These are phyloP conservation scores for Acanthosepion pharaonis DNA, from an alignment of 2,888 invertebrate species.

Conservation along the genomic window DNA sequence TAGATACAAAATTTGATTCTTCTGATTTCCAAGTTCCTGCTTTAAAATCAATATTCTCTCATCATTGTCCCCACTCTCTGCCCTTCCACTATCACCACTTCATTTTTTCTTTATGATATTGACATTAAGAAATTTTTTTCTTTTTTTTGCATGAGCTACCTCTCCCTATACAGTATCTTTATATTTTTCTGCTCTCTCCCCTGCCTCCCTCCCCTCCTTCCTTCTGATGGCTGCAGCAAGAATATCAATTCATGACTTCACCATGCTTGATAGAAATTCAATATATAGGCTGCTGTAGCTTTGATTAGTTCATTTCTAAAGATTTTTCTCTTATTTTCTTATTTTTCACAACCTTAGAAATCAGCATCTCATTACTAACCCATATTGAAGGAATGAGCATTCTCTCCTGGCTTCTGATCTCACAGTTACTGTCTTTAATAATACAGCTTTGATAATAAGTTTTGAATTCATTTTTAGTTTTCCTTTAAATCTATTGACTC, in stretches of 20 bases:
- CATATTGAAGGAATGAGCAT: not conserved
- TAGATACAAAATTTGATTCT: not conserved
- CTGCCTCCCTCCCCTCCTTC: not conserved
- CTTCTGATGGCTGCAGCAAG: not conserved
- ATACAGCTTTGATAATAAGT: not conserved
- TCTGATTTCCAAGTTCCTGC: not conserved
- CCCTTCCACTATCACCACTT: not conserved
- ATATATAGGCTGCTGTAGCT: not conserved
- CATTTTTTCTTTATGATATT: not conserved
- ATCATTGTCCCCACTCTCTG: not conserved
- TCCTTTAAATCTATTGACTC: not conserved
- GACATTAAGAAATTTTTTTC: not conserved
- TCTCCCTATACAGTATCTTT: not conserved
- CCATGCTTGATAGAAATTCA: not conserved
- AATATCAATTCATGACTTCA: not conserved
- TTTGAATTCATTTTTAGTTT: not conserved
- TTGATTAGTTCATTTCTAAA: slow-evolving; percentile 33
- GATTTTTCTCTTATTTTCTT: not conserved
- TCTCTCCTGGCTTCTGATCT: not conserved
- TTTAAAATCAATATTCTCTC: not conserved
- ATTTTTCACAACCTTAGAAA: slow-evolving; percentile 16
- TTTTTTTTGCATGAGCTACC: not conserved
- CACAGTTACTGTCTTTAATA: not conserved
- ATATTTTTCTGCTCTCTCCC: not conserved
- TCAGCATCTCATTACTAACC: not conserved